phyloP scores from a whole-genome alignment of 2,888 invertebrate genomes.

The Dascillus cervinus region DNA sequence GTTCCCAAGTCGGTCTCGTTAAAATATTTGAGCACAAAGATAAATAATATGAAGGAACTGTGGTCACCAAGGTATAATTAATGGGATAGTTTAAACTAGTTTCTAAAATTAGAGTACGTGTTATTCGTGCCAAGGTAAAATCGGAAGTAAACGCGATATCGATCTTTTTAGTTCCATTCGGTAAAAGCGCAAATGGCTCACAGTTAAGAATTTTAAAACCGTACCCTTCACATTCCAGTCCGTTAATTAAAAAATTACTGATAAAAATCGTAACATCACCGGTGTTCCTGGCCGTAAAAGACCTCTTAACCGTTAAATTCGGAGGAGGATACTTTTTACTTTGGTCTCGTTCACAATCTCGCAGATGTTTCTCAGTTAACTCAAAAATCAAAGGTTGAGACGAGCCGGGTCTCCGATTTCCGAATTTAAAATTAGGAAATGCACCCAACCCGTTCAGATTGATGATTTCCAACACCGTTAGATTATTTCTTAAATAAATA shows the following conservation, averaged over 20 bases:
- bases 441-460: constrained; percentile 79
- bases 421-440: constrained; percentile 79
- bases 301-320: constrained; percentile 66
- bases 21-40: constrained; percentile 60
- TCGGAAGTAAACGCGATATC: constrained; percentile 86
- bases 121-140: constrained; percentile 70
- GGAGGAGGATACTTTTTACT: constrained; percentile 42
- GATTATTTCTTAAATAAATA: constrained; percentile 73
- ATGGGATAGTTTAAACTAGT: constrained; percentile 55
- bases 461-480: constrained; percentile 84
- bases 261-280: constrained; percentile 81
- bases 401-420: constrained; percentile 76
- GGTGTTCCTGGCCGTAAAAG: constrained; percentile 82
- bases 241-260: constrained; percentile 58
- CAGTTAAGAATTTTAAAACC: constrained; percentile 75
- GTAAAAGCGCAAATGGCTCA: constrained; percentile 58
- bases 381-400: constrained; percentile 73
- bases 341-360: constrained; percentile 45
- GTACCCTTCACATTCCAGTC: constrained; percentile 64
- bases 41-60: constrained; percentile 54
- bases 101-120: constrained; percentile 52
- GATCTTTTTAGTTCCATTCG: constrained; percentile 67
- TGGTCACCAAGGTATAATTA: constrained; percentile 63
- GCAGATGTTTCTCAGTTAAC: constrained; percentile 52
- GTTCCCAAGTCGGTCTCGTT: constrained; percentile 72